These are phyloP conservation scores for Anorthoa munda DNA, from an alignment of 2,888 invertebrate species.

Conservation along the genomic window DNA sequence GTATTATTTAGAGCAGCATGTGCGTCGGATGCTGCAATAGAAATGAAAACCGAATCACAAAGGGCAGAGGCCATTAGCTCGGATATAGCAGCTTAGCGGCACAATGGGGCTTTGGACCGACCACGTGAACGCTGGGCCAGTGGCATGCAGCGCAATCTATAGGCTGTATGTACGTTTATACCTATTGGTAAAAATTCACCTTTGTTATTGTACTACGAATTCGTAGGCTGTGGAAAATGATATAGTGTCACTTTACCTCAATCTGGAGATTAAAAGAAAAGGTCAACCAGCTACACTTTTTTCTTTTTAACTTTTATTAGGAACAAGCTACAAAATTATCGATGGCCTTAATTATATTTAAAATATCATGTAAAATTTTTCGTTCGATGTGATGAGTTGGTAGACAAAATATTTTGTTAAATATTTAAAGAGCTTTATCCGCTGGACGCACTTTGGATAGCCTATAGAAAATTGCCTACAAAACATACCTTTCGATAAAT, in stretches of 20 bases:
- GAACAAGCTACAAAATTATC: conserved; percentile 15
- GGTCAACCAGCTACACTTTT: background rate
- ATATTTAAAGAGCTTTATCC: conserved; percentile 12
- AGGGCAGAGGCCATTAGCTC: conserved; percentile 73
- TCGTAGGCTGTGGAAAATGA: background rate
- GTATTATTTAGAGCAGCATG: conserved; percentile 56
- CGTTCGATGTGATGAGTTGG: background rate
- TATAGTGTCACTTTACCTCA: background rate
- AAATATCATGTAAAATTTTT: background rate
- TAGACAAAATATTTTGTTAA: conserved; percentile 11
- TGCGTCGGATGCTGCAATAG: conserved; percentile 59
- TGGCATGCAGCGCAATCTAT: conserved; percentile 35
- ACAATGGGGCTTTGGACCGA: conserved; percentile 69
- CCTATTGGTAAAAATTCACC: conserved; percentile 45
- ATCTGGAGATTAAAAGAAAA: background rate
- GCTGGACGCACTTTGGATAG: background rate
- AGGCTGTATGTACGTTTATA: background rate
- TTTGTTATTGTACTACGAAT: conserved; percentile 53
- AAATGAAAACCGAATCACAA: conserved; percentile 65
- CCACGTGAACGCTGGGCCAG: conserved; percentile 49
- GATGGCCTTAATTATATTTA: conserved; percentile 22
- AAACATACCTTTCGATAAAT: conserved; percentile 6
- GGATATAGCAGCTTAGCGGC: conserved; percentile 73
- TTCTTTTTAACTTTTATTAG: background rate
- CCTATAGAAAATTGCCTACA: conserved; percentile 9